These are phyloP conservation scores for Nanorana parkeri DNA, from an alignment of 2,113 vertebrate genomes.

Conservation along the genomic window DNA sequence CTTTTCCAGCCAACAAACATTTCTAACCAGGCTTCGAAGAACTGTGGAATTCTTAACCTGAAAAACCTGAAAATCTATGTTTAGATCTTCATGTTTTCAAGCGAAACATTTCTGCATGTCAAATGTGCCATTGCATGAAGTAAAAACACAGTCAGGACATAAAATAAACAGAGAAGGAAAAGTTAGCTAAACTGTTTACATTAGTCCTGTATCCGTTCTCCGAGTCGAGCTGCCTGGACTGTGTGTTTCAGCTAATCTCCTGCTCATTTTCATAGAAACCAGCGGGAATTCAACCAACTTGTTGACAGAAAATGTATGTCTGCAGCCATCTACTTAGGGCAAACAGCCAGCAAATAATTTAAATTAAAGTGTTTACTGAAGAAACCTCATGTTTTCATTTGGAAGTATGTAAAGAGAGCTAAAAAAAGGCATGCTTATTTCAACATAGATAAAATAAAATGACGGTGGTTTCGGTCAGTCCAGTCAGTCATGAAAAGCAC, in stretches of 20 bases:
- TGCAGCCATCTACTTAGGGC: background rate
- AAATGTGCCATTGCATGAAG: constrained; percentile 32
- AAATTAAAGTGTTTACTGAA: constrained; percentile 53
- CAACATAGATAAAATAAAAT: constrained; percentile 39
- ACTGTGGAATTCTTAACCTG: constrained; percentile 5
- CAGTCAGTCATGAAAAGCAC: constrained; percentile 31
- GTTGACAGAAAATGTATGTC: constrained; percentile 16
- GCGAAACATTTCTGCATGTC: constrained; percentile 37
- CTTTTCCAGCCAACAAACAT: constrained; percentile 12
- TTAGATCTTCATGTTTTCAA: constrained; percentile 45
- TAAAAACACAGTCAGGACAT: constrained; percentile 44
- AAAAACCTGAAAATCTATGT: constrained; percentile 21
- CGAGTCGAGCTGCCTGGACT: background rate
- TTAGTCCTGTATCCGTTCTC: constrained; percentile 11
- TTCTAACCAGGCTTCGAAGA: background rate
- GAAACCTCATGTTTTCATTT: constrained; percentile 51
- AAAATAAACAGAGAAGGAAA: constrained; percentile 49
- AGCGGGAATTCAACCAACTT: constrained; percentile 38
- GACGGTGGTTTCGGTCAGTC: constrained; percentile 6
- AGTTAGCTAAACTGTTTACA: constrained; percentile 47
- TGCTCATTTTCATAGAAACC: constrained; percentile 33
- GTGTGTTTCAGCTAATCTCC: constrained; percentile 16
- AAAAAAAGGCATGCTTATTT: constrained; percentile 43
- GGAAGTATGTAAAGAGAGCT: constrained; percentile 43
- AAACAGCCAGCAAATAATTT: constrained; percentile 47